Evolutionary conservation across 2,888 invertebrate species (phyloP), one percentile per base, ranked within the genome.

Genomic region (Cheilosia soror): DNA sequence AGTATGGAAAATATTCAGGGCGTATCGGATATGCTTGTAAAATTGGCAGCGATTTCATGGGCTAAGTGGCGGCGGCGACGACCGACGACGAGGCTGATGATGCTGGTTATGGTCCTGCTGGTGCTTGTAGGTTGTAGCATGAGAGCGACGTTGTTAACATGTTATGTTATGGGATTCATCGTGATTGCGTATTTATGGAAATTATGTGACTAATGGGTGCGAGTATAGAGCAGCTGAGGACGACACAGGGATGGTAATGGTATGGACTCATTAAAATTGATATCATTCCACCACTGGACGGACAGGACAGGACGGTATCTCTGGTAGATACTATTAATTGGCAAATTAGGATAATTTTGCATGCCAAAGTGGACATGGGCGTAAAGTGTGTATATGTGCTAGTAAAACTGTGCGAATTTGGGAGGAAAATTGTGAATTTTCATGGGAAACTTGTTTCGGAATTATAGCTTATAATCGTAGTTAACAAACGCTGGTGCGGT

Each of bases 101-200:
- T 72, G n/a, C 37, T 15, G n/a, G 44, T 37, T 37, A 75, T 42
- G 31, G 25, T 55, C 55, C 33, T 66, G 15, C 44, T 31, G 40
- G 42, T 62, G 29, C 20, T 51, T 15, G 55, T 51, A 57, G 29
- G 9, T 51, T 15, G 55, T 51, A 57, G 31, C 63, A 66, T 71
- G 60, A 66, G 60, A 76, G 31, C 11, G 76, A 72, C 71, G 66
- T 76, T 85, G 85, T 85, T 77, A 85, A 85, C 85, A 85, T 81
- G 85, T 85, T 72, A 42, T 81, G 81, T 85, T 85, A 85, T 85
- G 85, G 85, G 85, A 81, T 81, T 85, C 85, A 81, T 85, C 85
- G 85, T 87, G 87, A 83, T 87, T 87, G 83, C 84, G 87, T 87
- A 83, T 87, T 87, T 87, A 87, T 87, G 87, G 87, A 87, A 87